Base-by-base conservation (phyloP, 2,888 invertebrate genomes). In the Drosophila tripunctata region DNA sequence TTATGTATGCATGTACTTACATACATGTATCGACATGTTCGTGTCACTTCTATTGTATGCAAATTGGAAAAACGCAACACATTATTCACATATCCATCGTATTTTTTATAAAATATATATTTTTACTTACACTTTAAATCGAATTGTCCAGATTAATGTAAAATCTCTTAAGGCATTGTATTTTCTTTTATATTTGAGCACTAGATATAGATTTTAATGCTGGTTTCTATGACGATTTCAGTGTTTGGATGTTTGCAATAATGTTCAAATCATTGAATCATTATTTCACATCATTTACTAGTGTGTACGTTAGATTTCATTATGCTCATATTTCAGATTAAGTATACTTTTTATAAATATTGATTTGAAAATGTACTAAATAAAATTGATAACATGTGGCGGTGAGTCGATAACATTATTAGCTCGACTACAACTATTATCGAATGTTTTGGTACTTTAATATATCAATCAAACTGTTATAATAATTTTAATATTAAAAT, bases 341-440 rank as follows among this genome's bases (percentile, higher is more conserved):
- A 36, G 27, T 17, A n/a, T 24, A 33, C 45, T 12, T 15, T 35
- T 35, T 22, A 24, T 17, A 17, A 43, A 24, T 50, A 47, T 33
- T 47, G 15, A 33, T 31, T 52, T 33, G 10, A 14, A 66, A 52
- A 19, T 43, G 6, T 47, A 33, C n/a, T 58, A 51, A 40, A 31
- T 44, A 38, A 48, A 30, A 21, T 44, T 44, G 48, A 43, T 52
- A 52, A 14, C 4, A 27, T 8, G 24, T 36, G 56, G 17, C 31
- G 35, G 30, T 1, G 4, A n/a, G 24, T 22, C 62, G 62, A 58
- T 36, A 41, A 4, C 5, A 12, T 10, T 15, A 14, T 41, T 36
- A 41, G 10, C 14, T 35, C 33, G 31, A 40, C 30, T 40, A 14
- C 1, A 30, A 40, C n/a, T 44, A n/a, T 31, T 12, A 44, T n/a